phyloP scores from a whole-genome alignment of 1,140 invertebrate species.

The Drosophila serrata region DNA sequence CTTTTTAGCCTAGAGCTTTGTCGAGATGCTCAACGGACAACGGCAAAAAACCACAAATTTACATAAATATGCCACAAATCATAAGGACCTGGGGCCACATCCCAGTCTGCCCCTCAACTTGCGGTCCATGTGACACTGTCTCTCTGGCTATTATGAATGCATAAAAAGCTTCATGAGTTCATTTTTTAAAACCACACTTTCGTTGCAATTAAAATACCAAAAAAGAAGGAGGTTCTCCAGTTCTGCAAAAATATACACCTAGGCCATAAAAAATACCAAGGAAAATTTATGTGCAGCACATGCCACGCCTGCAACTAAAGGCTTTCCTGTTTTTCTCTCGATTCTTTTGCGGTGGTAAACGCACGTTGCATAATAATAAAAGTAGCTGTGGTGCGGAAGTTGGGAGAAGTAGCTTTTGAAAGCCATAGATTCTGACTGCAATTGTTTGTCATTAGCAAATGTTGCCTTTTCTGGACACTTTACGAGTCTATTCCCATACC shows the following conservation, averaged over 20 bases:
- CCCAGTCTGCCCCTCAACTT: slow-evolving; percentile 13
- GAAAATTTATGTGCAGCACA: slow-evolving; percentile 73
- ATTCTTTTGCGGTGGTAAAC: slow-evolving; percentile 53
- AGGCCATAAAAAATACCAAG: slow-evolving; percentile 62
- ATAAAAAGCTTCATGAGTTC: slow-evolving; percentile 72
- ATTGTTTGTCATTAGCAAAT: slow-evolving; percentile 82
- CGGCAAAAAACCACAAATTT: slow-evolving; percentile 77
- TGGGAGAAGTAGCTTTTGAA: slow-evolving; percentile 31
- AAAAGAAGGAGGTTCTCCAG: slow-evolving; percentile 36
- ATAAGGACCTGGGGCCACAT: slow-evolving; percentile 48
- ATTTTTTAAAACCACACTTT: slow-evolving; percentile 74
- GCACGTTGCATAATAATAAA: slow-evolving; percentile 79
- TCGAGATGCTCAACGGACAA: slow-evolving; percentile 47
- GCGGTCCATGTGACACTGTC: slow-evolving; percentile 61
- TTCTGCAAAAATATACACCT: slow-evolving; percentile 20
- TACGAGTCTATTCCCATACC: slow-evolving; percentile 51
- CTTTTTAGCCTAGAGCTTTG: slow-evolving; percentile 28
- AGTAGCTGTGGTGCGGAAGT: slow-evolving; percentile 20
- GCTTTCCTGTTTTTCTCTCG: slow-evolving; percentile 15
- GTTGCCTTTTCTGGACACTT: slow-evolving; percentile 71
- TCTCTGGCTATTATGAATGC: slow-evolving; percentile 73
- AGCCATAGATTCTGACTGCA: slow-evolving; percentile 45
- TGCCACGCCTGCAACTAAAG: slow-evolving; percentile 62
- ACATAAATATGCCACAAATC: slow-evolving; percentile 83
- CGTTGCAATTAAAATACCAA: slow-evolving; percentile 72